phyloP scores from a whole-genome alignment of 2,113 vertebrate genomes.

The Thinocorus orbignyianus region DNA sequence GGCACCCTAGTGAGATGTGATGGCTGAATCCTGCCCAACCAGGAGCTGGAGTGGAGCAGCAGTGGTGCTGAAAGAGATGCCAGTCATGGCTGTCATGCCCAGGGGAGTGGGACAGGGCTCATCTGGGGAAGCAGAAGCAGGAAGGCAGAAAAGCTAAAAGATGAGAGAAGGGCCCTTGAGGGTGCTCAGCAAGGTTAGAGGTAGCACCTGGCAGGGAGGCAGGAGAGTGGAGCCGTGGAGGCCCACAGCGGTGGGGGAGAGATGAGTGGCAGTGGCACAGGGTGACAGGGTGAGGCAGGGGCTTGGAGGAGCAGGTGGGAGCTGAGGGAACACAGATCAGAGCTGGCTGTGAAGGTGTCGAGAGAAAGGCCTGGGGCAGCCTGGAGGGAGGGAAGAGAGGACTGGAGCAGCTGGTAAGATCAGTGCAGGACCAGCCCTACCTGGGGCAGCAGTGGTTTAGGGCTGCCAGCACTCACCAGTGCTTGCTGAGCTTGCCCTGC shows the following conservation, averaged over 20 bases:
- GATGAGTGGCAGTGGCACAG: rapidly evolving
- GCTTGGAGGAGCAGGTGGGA: neutral
- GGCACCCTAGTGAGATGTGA: neutral
- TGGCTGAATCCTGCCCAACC: neutral
- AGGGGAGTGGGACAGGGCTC: neutral
- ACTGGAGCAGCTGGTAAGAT: neutral
- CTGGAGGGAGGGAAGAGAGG: conserved; percentile 3
- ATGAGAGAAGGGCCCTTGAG: neutral
- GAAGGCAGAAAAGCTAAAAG: neutral
- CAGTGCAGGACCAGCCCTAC: neutral
- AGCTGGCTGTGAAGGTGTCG: neutral
- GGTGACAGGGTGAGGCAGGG: rapidly evolving
- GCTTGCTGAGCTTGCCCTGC: neutral
- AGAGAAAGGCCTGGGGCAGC: conserved; percentile 30
- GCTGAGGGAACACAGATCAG: neutral
- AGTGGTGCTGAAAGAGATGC: neutral
- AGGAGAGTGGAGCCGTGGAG: rapidly evolving
- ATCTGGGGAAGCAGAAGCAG: neutral
- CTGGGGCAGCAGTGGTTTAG: neutral
- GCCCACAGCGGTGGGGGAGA: neutral
- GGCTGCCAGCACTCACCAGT: neutral
- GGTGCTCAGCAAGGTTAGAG: neutral
- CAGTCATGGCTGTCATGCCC: rapidly evolving
- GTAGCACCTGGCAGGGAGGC: neutral
- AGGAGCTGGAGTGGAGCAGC: neutral